Evolutionary conservation across 2,888 invertebrate genomes (phyloP).

Genomic region (Agrotis clavis): DNA sequence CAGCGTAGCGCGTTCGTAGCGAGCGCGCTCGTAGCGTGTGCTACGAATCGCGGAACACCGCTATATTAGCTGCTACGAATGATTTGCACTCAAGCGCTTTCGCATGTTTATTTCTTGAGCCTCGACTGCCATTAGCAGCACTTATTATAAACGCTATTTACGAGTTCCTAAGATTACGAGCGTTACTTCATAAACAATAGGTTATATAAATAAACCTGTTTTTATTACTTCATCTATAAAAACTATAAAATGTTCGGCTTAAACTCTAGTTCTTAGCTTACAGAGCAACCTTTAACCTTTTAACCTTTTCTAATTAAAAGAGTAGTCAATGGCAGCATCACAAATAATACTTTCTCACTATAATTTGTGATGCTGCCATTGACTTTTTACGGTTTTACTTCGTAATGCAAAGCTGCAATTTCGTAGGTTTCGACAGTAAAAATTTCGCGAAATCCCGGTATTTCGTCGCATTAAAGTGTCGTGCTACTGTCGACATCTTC

Average conservation of each 20-base stretch:
- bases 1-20: slow-evolving; percentile 62
- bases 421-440: slow-evolving; percentile 2
- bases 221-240: slow-evolving; percentile 24
- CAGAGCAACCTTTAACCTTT: slow-evolving; percentile 9
- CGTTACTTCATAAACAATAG: slow-evolving; percentile 39
- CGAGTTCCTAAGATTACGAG: slow-evolving; percentile 26
- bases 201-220: slow-evolving; percentile 23
- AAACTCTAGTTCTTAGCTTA: not conserved
- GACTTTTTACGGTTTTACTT: too few species aligned
- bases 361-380: too few species aligned
- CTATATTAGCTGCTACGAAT: slow-evolving; percentile 57
- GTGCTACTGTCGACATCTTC: slow-evolving; percentile 13
- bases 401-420: slow-evolving; percentile 1
- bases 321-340: slow-evolving; percentile 5
- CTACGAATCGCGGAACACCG: slow-evolving; percentile 44
- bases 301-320: slow-evolving; percentile 24
- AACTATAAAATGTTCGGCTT: slow-evolving; percentile 28
- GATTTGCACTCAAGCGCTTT: slow-evolving; percentile 55
- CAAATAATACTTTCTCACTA: slow-evolving; percentile 16
- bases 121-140: slow-evolving; percentile 34
- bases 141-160: slow-evolving; percentile 47
- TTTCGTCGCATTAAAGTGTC: slow-evolving; percentile 18
- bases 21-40: slow-evolving; percentile 63
- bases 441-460: slow-evolving; percentile 2
- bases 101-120: slow-evolving; percentile 47